Conservation (phyloP, 2,888 invertebrate genomes). For the Lypha dubia region DNA sequence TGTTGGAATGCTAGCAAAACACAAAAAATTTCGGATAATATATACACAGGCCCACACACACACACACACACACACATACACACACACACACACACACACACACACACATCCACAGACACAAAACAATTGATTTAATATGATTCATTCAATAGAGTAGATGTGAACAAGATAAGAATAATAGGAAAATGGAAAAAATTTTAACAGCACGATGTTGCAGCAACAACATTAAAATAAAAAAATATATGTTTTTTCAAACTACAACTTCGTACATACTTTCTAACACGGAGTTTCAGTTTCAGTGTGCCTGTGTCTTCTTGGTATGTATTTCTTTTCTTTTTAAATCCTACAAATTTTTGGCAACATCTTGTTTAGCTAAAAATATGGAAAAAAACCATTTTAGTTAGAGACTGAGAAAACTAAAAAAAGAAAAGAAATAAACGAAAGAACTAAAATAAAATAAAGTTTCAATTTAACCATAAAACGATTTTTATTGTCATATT, state of each 20-base stretch:
- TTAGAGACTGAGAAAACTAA: neutral
- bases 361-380: conserved; percentile 46
- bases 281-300: neutral
- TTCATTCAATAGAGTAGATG: conserved; percentile 52
- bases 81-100: no score
- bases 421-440: conserved; percentile 13
- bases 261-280: neutral
- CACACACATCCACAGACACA: no score
- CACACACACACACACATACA: no score
- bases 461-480: conserved; percentile 66
- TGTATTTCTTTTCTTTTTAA: neutral
- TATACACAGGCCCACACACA: no score
- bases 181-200: conserved; percentile 3
- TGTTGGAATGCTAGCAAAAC: neutral
- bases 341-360: conserved; percentile 54
- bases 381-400: neutral
- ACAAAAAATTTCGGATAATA: neutral
- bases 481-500: conserved; percentile 64
- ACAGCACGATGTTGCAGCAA: conserved; percentile 50
- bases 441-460: conserved; percentile 22
- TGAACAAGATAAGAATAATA: conserved; percentile 28
- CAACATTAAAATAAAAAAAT: conserved; percentile 8
- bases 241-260: conserved; percentile 19
- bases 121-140: conserved; percentile 54
- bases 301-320: neutral